Conservation (phyloP, 2,888 invertebrate genomes). For the Lasioglossum villosulum region DNA sequence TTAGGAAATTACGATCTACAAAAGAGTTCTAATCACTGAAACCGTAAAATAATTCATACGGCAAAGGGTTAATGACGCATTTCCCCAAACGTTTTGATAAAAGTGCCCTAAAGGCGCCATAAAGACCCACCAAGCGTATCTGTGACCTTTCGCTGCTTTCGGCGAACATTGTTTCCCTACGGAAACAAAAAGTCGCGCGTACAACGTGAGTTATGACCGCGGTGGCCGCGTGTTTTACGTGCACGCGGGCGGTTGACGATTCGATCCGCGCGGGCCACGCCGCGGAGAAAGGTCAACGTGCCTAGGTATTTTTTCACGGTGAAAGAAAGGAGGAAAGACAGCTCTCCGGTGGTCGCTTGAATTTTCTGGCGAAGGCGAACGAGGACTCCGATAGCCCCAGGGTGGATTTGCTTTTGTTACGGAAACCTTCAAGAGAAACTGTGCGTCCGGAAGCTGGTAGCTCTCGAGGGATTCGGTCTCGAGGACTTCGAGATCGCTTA, state of each 20-base stretch:
- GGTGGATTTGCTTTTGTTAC: slow-evolving; percentile 11
- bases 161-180: background rate
- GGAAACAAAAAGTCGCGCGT: background rate
- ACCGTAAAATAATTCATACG: too few relatives aligned
- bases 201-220: background rate
- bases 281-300: background rate
- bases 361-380: slow-evolving; percentile 33
- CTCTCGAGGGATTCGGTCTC: background rate
- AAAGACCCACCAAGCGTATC: background rate
- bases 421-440: background rate
- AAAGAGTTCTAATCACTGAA: too few relatives aligned
- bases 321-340: background rate
- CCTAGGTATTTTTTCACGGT: background rate
- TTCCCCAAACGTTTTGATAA: background rate
- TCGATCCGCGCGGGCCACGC: background rate
- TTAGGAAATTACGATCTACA: too few relatives aligned
- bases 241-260: background rate
- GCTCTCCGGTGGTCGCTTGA: background rate
- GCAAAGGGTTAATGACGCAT: too few relatives aligned
- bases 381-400: slow-evolving; percentile 22
- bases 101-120: background rate
- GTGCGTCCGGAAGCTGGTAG: background rate
- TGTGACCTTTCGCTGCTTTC: background rate
- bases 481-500: background rate
- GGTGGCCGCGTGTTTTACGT: background rate